These are phyloP conservation scores for Noctuana brunneofusca DNA, from an alignment of 2,888 invertebrate genomes.

Conservation along the genomic window DNA sequence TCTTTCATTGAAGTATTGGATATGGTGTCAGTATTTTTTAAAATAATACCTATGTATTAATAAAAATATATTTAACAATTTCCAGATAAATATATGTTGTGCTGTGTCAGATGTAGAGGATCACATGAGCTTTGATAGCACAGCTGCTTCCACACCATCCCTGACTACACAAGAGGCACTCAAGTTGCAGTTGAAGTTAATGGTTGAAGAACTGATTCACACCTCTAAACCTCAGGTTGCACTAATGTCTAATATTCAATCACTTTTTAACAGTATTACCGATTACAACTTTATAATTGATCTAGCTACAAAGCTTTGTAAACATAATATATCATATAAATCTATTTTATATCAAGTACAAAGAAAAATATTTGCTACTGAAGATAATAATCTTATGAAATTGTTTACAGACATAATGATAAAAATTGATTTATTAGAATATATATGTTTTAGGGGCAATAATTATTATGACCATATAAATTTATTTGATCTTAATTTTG, in stretches of 20 bases:
- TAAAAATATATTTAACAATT: slow-evolving; percentile 24
- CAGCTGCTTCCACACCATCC: slow-evolving; percentile 41
- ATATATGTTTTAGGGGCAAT: slow-evolving; percentile 66
- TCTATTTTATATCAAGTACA: slow-evolving; percentile 62
- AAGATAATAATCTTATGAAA: slow-evolving; percentile 48
- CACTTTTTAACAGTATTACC: slow-evolving; percentile 62
- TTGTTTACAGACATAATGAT: slow-evolving; percentile 60
- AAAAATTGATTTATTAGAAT: slow-evolving; percentile 72
- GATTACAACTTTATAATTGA: slow-evolving; percentile 58
- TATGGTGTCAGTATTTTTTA: no score
- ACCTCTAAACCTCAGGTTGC: slow-evolving; percentile 42
- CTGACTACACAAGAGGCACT: slow-evolving; percentile 61
- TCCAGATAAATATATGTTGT: slow-evolving; percentile 50
- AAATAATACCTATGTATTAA: neutral
- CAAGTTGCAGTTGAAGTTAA: slow-evolving; percentile 53
- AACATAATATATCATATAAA: slow-evolving; percentile 59
- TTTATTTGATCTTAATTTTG: slow-evolving; percentile 59
- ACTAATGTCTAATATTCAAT: slow-evolving; percentile 52
- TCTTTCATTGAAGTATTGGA: no score
- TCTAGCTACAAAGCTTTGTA: slow-evolving; percentile 55
- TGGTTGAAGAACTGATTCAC: slow-evolving; percentile 45
- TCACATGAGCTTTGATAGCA: slow-evolving; percentile 33
- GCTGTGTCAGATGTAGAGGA: slow-evolving; percentile 42
- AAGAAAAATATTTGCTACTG: slow-evolving; percentile 54
- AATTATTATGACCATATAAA: slow-evolving; percentile 58